Conservation (phyloP, 2,888 invertebrate species). For the Tromatobia lineatoria region DNA sequence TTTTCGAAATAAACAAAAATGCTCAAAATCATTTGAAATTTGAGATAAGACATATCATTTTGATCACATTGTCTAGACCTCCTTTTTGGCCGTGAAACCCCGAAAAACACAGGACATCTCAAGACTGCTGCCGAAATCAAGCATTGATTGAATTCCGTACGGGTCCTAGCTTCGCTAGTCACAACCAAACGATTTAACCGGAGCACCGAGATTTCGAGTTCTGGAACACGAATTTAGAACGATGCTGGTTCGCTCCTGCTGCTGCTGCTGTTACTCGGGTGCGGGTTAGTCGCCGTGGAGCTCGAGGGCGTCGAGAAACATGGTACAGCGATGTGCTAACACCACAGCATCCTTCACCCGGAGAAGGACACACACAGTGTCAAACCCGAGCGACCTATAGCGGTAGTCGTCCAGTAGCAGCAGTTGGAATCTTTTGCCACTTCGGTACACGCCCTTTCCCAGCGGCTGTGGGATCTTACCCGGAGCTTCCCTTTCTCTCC, state of each 20-base stretch:
- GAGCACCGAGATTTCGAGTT: slow-evolving; percentile 70
- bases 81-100: no score
- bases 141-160: slow-evolving; percentile 80
- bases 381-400: neutral
- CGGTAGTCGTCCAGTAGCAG: slow-evolving; percentile 36
- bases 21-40: no score
- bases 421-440: slow-evolving; percentile 50
- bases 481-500: slow-evolving; percentile 8
- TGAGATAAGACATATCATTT: no score
- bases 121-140: slow-evolving; percentile 72
- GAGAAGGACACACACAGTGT: neutral
- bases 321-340: slow-evolving; percentile 48
- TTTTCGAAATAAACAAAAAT: no score
- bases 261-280: slow-evolving; percentile 33
- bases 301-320: slow-evolving; percentile 39
- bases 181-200: slow-evolving; percentile 55
- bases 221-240: slow-evolving; percentile 58
- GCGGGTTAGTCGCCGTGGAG: slow-evolving; percentile 34
- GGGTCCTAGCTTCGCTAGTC: slow-evolving; percentile 59
- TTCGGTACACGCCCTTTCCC: slow-evolving; percentile 50
- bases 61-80: no score
- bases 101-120: slow-evolving; percentile 24
- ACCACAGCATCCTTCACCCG: slow-evolving; percentile 21
- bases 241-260: slow-evolving; percentile 42
- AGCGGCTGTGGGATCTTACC: slow-evolving; percentile 27